Base-by-base conservation (phyloP, 1,140 invertebrate genomes). In the Helicorthomorpha holstii region DNA sequence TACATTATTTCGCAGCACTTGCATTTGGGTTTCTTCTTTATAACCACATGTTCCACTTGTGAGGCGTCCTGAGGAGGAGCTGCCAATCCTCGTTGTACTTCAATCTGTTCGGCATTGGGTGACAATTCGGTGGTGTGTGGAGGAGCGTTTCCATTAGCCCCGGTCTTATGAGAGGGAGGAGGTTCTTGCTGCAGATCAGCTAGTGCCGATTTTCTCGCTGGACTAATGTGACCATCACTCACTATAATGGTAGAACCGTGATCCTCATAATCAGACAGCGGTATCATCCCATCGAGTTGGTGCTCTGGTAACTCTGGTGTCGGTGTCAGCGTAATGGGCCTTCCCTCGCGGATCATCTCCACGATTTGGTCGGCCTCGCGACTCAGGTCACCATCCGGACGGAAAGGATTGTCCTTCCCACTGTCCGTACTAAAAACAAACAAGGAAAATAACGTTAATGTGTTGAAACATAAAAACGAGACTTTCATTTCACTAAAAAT, bases 341-440 rank as follows among this genome's bases (percentile, higher is more conserved):
- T 85, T 42, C 84, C 84, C 53, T 84, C 85, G 69, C 89, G 89
- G 66, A 92, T 92, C 67, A 90, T 74, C 61, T 90, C 85, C 26
- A 96, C 87, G 58, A 97, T 93, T 69, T 93, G 86, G 65, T 96
- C 91, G 19, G 91, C 90, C 69, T 97, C 92, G 61, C 85, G 77
- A 58, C 85, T 90, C 56, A 97, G 70, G 69, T 95, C 88, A 46
- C 91, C 90, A 61, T 92, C 91, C 3, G 91, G 91, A 66, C 89
- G 80, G 75, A 96, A 97, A 25, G 91, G 91, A 70, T 96, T 97
- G 68, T 97, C 92, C 80, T 89, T 89, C 46, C 87, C 88, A 64
- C 84, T 92, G 63, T 95, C 90, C 59, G 83, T 83, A 69, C 90
- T 96, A 75, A 29, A 58, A 81, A 74, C 57, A 66, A 60, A 69